phyloP scores from a whole-genome alignment of 23 tunicate species.

The Ascidia mentula region DNA sequence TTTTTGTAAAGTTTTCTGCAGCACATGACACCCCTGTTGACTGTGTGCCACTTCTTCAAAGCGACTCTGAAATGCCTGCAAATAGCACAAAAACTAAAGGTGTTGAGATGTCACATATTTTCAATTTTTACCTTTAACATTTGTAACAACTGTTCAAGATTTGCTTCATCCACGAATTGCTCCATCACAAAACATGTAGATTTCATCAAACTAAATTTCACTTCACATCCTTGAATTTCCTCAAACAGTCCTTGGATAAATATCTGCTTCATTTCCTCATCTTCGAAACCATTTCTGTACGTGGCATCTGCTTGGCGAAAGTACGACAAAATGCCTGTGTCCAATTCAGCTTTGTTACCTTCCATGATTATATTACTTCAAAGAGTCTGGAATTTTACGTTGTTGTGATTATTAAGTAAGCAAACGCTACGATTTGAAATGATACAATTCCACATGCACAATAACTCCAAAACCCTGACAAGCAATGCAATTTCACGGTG shows the following conservation, averaged over 20 bases:
- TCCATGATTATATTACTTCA: no score
- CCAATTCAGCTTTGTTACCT: not conserved
- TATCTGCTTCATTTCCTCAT: constrained; percentile 56
- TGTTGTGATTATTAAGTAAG: no score
- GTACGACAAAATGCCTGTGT: constrained; percentile 26
- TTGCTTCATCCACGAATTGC: constrained; percentile 46
- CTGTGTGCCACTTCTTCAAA: constrained; percentile 28
- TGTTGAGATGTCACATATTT: not conserved
- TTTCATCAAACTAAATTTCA: constrained; percentile 48
- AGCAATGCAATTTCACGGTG: no score
- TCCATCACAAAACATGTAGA: constrained; percentile 70
- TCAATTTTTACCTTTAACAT: constrained; percentile 27
- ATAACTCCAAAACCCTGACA: no score
- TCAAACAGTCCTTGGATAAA: constrained; percentile 73
- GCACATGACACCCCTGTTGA: constrained; percentile 35
- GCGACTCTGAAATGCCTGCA: constrained; percentile 3
- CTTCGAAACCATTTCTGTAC: constrained; percentile 74
- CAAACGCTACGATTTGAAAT: no score
- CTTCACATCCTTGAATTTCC: constrained; percentile 48
- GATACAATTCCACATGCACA: no score
- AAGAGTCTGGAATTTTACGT: no score
- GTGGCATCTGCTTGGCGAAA: constrained; percentile 79
- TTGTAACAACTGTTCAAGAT: constrained; percentile 30
- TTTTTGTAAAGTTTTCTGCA: constrained; percentile 13
- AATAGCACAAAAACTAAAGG: not conserved